These are phyloP conservation scores for Adoxophyes honmai DNA, from an alignment of 1,140 invertebrate species.

Conservation along the genomic window DNA sequence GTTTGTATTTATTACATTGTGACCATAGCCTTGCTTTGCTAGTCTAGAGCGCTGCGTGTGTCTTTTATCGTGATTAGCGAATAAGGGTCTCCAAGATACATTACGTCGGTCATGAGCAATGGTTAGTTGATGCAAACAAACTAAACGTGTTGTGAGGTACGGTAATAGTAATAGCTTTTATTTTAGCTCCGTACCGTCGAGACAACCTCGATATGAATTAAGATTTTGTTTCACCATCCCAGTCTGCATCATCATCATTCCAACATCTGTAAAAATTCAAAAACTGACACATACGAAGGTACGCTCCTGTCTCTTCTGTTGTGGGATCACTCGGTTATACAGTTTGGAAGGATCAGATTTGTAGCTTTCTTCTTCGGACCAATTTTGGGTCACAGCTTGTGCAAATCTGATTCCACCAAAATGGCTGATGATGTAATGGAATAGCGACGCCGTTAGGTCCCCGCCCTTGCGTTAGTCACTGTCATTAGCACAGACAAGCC, in stretches of 20 bases:
- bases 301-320: conserved; percentile 40
- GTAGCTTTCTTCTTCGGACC: neutral
- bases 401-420: conserved; percentile 51
- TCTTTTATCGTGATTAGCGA: conserved; percentile 67
- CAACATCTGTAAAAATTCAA: conserved; percentile 92
- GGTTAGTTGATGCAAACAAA: conserved; percentile 73
- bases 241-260: conserved; percentile 96
- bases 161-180: conserved; percentile 50
- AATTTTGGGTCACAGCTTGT: neutral
- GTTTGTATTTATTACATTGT: conserved; percentile 43
- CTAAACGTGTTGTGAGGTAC: conserved; percentile 64
- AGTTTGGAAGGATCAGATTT: conserved; percentile 45
- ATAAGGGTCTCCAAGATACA: conserved; percentile 52
- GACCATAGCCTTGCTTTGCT: conserved; percentile 57
- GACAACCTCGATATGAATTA: conserved; percentile 86
- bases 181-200: conserved; percentile 84
- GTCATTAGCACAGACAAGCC: conserved; percentile 67
- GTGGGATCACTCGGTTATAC: conserved; percentile 36
- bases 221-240: conserved; percentile 93
- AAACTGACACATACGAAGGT: conserved; percentile 77
- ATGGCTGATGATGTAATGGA: conserved; percentile 55
- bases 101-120: conserved; percentile 49
- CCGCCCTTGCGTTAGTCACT: conserved; percentile 61
- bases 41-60: conserved; percentile 60
- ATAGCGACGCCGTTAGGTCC: conserved; percentile 48